A percentile compares a stretch with the other conserved stretches of the same genome.
Evolutionary conservation across 2,888 invertebrate species (phyloP).

Genomic region (Eupeodes luniger): DNA sequence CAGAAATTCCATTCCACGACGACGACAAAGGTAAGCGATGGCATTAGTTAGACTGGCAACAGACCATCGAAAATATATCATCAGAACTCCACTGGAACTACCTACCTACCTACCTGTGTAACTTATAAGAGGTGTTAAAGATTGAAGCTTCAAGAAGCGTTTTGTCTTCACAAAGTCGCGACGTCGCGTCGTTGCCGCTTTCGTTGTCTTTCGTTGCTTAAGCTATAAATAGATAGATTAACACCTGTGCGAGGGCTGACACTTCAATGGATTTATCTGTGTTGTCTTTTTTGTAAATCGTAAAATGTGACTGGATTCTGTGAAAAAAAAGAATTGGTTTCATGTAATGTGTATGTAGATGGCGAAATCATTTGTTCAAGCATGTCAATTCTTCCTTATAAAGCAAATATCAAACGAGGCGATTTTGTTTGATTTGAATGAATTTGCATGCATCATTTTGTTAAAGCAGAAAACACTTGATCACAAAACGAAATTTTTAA

Average conservation of each 20-base stretch:
- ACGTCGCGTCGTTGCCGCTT: no score
- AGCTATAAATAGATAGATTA: slow-evolving; percentile 65
- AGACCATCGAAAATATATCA: slow-evolving; percentile 30
- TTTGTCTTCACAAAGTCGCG: slow-evolving; percentile 18
- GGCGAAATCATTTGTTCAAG: no score
- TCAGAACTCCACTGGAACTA: not conserved
- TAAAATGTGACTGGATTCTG: not conserved
- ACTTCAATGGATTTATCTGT: slow-evolving; percentile 56
- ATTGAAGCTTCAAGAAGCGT: slow-evolving; percentile 40
- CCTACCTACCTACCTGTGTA: no score
- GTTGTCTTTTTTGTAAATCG: not conserved
- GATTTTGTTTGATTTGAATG: no score
- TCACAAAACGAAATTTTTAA: no score
- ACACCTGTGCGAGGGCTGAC: slow-evolving; percentile 68
- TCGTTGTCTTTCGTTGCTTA: not conserved
- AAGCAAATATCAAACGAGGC: no score
- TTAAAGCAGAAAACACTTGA: no score
- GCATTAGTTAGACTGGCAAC: slow-evolving; percentile 21
- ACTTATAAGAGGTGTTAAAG: slow-evolving; percentile 28
- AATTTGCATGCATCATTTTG: no score
- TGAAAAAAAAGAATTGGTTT: not conserved
- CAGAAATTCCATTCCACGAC: slow-evolving; percentile 39
- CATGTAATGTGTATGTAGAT: no score
- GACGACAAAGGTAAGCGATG: not conserved
- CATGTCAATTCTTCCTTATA: no score